phyloP scores from a whole-genome alignment of 2,113 vertebrate genomes.

The Rhinogobius similis region DNA sequence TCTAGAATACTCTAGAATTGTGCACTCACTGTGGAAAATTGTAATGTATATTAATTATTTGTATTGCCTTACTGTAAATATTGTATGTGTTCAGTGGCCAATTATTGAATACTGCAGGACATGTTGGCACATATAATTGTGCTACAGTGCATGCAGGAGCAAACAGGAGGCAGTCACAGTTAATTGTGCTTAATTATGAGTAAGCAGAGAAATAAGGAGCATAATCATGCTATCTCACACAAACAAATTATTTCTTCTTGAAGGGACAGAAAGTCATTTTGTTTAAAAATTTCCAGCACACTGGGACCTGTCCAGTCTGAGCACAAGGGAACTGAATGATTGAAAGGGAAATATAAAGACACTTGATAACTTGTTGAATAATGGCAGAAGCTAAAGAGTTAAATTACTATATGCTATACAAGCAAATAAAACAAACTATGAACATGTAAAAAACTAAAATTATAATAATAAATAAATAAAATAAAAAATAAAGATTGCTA shows the following conservation, averaged over 20 bases:
- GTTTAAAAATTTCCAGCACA: background rate
- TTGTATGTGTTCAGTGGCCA: background rate
- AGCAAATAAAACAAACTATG: background rate
- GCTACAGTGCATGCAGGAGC: background rate
- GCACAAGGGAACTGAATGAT: background rate
- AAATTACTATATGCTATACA: background rate
- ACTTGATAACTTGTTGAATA: background rate
- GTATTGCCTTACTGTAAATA: background rate
- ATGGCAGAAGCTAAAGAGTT: background rate
- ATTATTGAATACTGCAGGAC: background rate
- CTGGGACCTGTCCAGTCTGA: background rate
- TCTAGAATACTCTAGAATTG: background rate
- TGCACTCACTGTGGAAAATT: background rate
- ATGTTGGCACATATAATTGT: background rate
- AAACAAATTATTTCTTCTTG: background rate
- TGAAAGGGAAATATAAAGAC: background rate
- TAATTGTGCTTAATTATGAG: background rate
- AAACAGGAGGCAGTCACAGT: constrained; percentile 1
- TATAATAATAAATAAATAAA: too few species aligned
- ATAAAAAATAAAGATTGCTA: too few species aligned
- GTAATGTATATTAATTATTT: background rate
- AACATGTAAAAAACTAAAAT: too few species aligned
- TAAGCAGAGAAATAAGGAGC: background rate
- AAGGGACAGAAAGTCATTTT: background rate
- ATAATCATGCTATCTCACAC: background rate